Base-by-base conservation (phyloP, 2,888 invertebrate genomes). In the Melanostoma mellinum region DNA sequence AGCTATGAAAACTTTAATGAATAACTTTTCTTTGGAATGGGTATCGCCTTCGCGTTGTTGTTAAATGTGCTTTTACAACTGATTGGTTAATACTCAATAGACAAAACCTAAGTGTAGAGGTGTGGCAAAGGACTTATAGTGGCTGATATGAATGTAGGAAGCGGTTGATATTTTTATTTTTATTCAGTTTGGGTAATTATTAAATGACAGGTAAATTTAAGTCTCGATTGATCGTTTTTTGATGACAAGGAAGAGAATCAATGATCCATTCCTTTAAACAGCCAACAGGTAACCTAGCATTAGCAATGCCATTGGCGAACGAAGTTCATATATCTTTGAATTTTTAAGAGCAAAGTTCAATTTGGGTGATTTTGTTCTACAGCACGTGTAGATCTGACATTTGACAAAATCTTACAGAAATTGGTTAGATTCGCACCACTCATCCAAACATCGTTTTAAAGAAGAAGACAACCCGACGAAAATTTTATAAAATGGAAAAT, bases 21-120 rank as follows among this genome's bases (percentile, higher is more conserved):
- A 9, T 35, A 8, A 48, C 30, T 50, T 56, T 65, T 65, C 65
- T 38, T n/a, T 52, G 33, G 0, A 40, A 10, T 68, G 68, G 36
- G 30, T 20, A 46, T 46, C 55, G 46, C 36, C 55, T 36, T 68
- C 35, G 53, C 33, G 67, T 42, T 53, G 44, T 67, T 20, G 20
- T 9, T 53, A 44, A 67, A 44, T 20, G 36, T 44, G 36, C 6
- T 68, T 46, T 10, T 30, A 20, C 35, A 46, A n/a, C 30, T 55
- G 36, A 46, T 55, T 44, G 30, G 36, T 4, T 55, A 35, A 35
- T 53, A 20, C 35, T 20, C 20, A 20, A 20, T 1, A 20, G 20
- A 20, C 20, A 20, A 20, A 1, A 20, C 20, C 1, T 20, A 20
- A 20, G 20, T 20, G 20, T 1, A 35, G 35, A 8, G 20, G 44